Percentiles rank a stretch among this genome's conserved stretches.
phyloP scores from a whole-genome alignment of 2,888 invertebrate genomes.

The Sepiola atlantica region DNA sequence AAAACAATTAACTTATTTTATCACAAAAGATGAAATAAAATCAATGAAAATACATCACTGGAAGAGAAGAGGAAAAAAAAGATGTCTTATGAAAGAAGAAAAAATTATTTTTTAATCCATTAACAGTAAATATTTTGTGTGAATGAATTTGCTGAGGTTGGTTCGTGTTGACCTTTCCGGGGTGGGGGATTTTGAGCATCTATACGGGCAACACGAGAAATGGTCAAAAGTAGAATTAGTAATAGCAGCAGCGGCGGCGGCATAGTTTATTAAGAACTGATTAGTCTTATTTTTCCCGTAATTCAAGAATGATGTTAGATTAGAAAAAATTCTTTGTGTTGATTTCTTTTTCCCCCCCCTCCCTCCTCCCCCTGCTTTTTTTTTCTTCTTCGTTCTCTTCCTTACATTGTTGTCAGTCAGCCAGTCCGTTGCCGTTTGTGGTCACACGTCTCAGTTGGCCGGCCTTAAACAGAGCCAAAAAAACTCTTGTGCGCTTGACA shows the following conservation, averaged over 20 bases:
- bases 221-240: neutral
- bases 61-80: conserved; percentile 44
- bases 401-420: neutral
- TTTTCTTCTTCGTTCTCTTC: neutral
- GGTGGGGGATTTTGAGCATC: neutral
- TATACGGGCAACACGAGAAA: conserved; percentile 6
- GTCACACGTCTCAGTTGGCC: neutral
- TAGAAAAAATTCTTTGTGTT: neutral
- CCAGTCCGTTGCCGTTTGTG: conserved; percentile 12
- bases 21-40: conserved; percentile 34
- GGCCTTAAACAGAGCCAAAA: neutral
- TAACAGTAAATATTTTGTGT: neutral
- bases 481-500: conserved; percentile 42
- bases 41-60: conserved; percentile 44
- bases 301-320: neutral
- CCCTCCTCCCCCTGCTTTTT: too few relatives aligned
- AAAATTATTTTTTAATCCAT: neutral
- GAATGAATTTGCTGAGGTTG: neutral
- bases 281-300: neutral
- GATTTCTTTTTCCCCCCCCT: too few relatives aligned
- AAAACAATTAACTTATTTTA: conserved; percentile 41
- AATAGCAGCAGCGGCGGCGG: neutral
- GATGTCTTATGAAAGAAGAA: conserved; percentile 33
- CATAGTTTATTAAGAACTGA: neutral
- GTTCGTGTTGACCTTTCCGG: neutral